phyloP scores from a whole-genome alignment of 2,888 invertebrate species.

The Aromia moschata region DNA sequence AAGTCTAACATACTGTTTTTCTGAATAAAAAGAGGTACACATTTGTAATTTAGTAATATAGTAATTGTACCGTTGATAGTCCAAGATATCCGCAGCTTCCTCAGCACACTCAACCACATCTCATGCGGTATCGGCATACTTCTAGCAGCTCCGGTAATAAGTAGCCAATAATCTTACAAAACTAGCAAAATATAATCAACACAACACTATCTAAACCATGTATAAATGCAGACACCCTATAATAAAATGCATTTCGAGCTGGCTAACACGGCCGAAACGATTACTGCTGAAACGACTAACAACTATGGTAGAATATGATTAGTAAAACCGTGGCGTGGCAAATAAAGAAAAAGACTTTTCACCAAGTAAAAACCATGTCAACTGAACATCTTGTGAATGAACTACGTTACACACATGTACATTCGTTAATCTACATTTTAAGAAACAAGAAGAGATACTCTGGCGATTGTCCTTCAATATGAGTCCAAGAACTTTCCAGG shows the following conservation, averaged over 20 bases:
- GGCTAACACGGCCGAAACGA: slow-evolving; percentile 10
- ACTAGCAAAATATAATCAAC: slow-evolving; percentile 64
- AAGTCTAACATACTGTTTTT: slow-evolving; percentile 46
- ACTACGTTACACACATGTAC: no score
- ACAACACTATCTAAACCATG: slow-evolving; percentile 62
- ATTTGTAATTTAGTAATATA: slow-evolving; percentile 51
- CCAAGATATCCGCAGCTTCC: slow-evolving; percentile 61
- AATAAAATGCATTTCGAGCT: slow-evolving; percentile 16
- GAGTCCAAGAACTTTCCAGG: no score
- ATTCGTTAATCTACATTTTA: no score
- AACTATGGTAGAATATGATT: slow-evolving; percentile 41
- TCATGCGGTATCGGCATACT: slow-evolving; percentile 61
- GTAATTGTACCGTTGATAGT: slow-evolving; percentile 62
- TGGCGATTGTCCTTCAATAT: no score
- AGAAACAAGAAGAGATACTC: no score
- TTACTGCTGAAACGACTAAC: slow-evolving; percentile 23
- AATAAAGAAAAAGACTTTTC: slow-evolving; percentile 31
- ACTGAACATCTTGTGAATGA: no score
- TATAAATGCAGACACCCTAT: slow-evolving; percentile 57
- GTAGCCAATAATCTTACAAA: slow-evolving; percentile 63
- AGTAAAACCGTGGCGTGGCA: slow-evolving; percentile 42
- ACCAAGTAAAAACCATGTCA: slow-evolving; percentile 25
- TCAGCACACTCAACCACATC: slow-evolving; percentile 59
- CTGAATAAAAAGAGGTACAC: slow-evolving; percentile 47
- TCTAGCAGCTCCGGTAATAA: slow-evolving; percentile 60